A percentile compares a stretch with the other conserved stretches of the same genome.
Evolutionary conservation across 2,797 vertebrate species (phyloP).

Genomic region (Steatocranus sp.): DNA sequence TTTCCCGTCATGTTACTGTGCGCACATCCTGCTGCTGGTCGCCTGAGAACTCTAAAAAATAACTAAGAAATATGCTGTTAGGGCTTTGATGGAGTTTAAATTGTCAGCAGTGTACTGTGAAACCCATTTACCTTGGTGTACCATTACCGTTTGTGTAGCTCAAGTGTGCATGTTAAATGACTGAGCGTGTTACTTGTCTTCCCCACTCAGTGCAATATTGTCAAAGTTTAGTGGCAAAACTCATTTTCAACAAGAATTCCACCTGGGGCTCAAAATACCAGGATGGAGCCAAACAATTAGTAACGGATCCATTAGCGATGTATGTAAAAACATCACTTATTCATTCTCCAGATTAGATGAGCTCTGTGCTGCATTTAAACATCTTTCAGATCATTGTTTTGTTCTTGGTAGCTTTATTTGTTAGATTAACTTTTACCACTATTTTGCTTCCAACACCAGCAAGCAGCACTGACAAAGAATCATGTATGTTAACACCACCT

Average conservation of each 20-base stretch:
- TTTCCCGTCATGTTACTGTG: not conserved
- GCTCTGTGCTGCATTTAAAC: not conserved
- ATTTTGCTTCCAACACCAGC: not conserved
- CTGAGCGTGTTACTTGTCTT: not conserved
- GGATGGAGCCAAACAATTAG: not conserved
- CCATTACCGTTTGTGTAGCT: not conserved
- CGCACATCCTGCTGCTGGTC: conserved; percentile 1
- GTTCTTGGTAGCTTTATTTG: not conserved
- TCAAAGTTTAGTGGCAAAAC: not conserved
- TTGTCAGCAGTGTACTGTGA: conserved; percentile 17
- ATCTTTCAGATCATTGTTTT: not conserved
- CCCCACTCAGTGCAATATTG: not conserved
- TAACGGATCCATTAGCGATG: not conserved
- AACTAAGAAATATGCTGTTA: conserved; percentile 6
- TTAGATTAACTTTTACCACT: not conserved
- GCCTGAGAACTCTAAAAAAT: conserved; percentile 19
- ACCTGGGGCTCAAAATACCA: not conserved
- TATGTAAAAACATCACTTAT: not conserved
- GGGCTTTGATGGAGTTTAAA: not conserved
- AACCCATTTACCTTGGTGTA: conserved; percentile 9
- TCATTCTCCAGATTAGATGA: not conserved
- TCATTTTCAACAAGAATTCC: not conserved
- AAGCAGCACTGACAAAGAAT: not conserved
- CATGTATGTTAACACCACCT: not conserved
- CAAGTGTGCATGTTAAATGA: not conserved